Evolutionary conservation across 1,140 invertebrate species (phyloP), one percentile per base, ranked within the genome.

Genomic region (Bactericera cockerelli): DNA sequence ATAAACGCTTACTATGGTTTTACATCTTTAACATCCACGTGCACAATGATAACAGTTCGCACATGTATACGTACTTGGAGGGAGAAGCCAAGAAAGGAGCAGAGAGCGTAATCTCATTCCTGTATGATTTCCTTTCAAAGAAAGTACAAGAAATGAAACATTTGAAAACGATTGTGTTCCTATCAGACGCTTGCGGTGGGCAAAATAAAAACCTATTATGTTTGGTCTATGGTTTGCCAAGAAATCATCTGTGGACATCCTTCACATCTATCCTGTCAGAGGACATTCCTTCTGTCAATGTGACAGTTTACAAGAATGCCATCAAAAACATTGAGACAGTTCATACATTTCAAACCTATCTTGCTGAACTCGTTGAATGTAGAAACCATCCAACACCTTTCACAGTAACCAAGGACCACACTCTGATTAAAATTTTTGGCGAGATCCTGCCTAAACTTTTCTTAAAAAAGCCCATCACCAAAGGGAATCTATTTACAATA

Each of bases 241-340:
- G n/a, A n/a, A n/a, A n/a, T n/a, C n/a, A n/a, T n/a, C 4, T 49
- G 22, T 49, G 42, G 42, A n/a, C n/a, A n/a, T n/a, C n/a, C n/a
- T 49, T 49, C 22, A 22, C 4, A 4, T 10, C 4, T 4, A 49
- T 4, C 4, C n/a, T 10, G 4, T 4, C 4, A 28, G 33, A 58
- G 39, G 54, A 59, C 28, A 38, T 61, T 11, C 62, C 60, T 55
- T 62, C 64, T 59, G 13, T 60, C 21, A 65, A 65, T 26, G 64
- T 65, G 55, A 61, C 63, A 16, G 39, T 61, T 33, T 61, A 59
- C 39, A 57, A 55, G n/a, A 42, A 58, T 21, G 60, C 38, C 26
- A 54, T 62, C 14, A 62, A 55, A 59, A 58, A 58, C 6, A 3
- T 26, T 36, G 58, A 63, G 55, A 28, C 14, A n/a, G 62, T 65